Base-by-base conservation (phyloP, 2,888 invertebrate genomes). In the Latrodectus hesperus region DNA sequence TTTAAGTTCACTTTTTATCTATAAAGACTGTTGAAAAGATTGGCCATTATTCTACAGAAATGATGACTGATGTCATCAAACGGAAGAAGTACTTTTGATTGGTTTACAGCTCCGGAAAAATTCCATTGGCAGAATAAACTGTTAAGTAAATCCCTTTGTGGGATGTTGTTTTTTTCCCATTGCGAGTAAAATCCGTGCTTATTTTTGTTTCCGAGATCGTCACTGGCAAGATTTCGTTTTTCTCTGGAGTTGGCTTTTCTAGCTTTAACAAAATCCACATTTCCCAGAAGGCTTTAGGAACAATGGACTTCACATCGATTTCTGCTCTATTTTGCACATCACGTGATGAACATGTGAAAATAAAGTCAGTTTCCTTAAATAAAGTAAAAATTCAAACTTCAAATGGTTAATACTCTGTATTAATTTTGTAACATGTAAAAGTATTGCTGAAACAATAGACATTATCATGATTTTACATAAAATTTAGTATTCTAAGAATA, bases 221-320 rank as follows among this genome's bases (percentile, higher is more conserved):
- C 22, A 22, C 71, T 12, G 52, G 38, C 71, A 77, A 84, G 71
- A 76, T 84, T 84, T 60, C 60, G 26, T 51, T 72, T 84, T 82
- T 71, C 70, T 84, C 60, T 53, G 65, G 38, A 77, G 64, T 64
- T 49, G 72, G 76, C 49, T 84, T 84, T 84, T 53, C 26, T 60
- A 77, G 77, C 64, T 83, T 71, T 84, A 78, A 65, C 84, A 78
- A 78, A 73, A 73, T 78, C 73, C 78, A 73, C 60, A 84, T 71
- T 84, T 84, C 38, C 76, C 72, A 71, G 49, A 64, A 72, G 65
- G 77, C 51, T 77, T 84, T 84, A 12, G 4, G 68, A 75, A 67
- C 75, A 60, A 83, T 75, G 82, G 51, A 60, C 75, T 75, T 22
- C 22, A 51, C 80, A 73, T 81, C 73, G 80, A 81, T 65, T 81